These are phyloP conservation scores for Amphiprion percula DNA, from an alignment of 2,113 vertebrate genomes.

Conservation along the genomic window DNA sequence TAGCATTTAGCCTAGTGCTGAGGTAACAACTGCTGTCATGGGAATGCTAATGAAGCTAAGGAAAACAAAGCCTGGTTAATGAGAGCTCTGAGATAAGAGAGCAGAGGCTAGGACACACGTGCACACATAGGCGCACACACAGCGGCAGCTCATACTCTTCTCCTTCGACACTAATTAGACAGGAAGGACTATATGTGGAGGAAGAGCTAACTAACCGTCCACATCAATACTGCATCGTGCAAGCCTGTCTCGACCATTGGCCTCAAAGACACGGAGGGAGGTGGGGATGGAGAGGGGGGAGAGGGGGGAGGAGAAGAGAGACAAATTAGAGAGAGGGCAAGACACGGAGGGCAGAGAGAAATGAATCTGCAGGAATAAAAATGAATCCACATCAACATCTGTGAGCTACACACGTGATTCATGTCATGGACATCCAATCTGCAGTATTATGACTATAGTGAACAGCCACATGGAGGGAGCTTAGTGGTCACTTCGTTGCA, in stretches of 20 bases:
- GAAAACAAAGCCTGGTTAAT: constrained; percentile 87
- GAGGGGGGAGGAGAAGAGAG: constrained; percentile 32
- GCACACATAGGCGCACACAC: constrained; percentile 36
- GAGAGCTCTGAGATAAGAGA: constrained; percentile 84
- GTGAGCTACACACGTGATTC: constrained; percentile 23
- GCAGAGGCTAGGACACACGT: constrained; percentile 69
- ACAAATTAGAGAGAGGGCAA: constrained; percentile 62
- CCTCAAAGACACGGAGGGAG: constrained; percentile 46
- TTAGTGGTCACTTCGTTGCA: not conserved
- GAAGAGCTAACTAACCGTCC: constrained; percentile 76
- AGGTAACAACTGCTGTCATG: constrained; percentile 76
- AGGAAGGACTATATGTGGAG: constrained; percentile 76
- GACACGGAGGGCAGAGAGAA: constrained; percentile 46
- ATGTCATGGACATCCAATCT: not conserved
- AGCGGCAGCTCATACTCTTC: constrained; percentile 39
- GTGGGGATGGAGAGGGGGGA: constrained; percentile 19
- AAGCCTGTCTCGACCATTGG: constrained; percentile 61
- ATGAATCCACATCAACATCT: constrained; percentile 28
- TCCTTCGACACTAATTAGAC: constrained; percentile 78
- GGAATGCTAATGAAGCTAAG: constrained; percentile 84
- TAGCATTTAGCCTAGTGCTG: constrained; percentile 70
- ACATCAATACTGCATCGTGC: constrained; percentile 74
- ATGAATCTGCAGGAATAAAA: constrained; percentile 42
- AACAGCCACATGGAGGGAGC: constrained; percentile 7
- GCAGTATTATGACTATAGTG: not conserved